Evolutionary conservation across 2,797 vertebrate species (phyloP).

Genomic region (Eupleurogrammus muticus): DNA sequence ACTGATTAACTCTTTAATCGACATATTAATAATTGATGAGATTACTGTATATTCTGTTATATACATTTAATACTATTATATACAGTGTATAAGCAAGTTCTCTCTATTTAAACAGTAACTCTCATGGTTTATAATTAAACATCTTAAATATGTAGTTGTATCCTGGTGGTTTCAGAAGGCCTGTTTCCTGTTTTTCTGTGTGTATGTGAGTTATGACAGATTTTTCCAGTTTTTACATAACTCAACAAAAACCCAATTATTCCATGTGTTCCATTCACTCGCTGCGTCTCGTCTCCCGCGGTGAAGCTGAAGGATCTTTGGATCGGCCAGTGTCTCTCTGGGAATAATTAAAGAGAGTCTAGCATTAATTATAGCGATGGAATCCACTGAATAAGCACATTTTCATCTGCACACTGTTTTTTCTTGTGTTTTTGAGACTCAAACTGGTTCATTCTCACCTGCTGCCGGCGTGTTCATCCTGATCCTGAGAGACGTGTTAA

Average conservation of each 20-base stretch:
- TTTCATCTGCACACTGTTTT: constrained; percentile 3
- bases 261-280: neutral
- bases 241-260: neutral
- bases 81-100: too few relatives aligned
- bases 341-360: constrained; percentile 23
- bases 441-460: constrained; percentile 28
- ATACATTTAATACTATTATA: too few relatives aligned
- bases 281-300: neutral
- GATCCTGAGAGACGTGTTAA: constrained; percentile 50
- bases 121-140: too few relatives aligned
- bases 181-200: too few relatives aligned
- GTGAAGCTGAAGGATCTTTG: constrained; percentile 10
- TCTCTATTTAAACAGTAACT: too few relatives aligned
- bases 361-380: constrained; percentile 28
- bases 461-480: constrained; percentile 28
- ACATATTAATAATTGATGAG: too few relatives aligned
- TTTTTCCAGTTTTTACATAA: too few relatives aligned
- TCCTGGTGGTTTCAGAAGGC: too few relatives aligned
- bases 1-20: too few relatives aligned
- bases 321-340: constrained; percentile 10
- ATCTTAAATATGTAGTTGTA: too few relatives aligned
- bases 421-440: neutral
- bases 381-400: constrained; percentile 24
- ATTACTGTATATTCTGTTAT: too few relatives aligned
- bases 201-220: too few relatives aligned